Percentiles rank a stretch among this genome's conserved stretches.
phyloP scores from a whole-genome alignment of 2,113 vertebrate genomes.

The Anolis sagrei region DNA sequence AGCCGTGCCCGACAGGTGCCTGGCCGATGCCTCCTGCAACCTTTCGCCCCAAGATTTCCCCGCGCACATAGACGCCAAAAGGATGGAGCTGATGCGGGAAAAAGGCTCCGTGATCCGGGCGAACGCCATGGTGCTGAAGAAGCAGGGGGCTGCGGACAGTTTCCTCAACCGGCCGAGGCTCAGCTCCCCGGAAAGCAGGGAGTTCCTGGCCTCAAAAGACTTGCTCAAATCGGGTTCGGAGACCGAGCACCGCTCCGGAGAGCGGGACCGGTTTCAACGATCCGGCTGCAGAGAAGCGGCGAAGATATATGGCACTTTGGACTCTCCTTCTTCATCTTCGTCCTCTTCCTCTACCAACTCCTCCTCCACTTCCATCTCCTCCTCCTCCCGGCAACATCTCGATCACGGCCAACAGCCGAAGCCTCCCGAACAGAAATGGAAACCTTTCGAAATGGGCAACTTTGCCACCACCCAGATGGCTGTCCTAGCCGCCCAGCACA shows the following conservation, averaged over 20 bases:
- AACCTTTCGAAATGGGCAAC: constrained; percentile 89
- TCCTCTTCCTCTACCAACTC: constrained; percentile 29
- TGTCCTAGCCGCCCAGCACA: constrained; percentile 89
- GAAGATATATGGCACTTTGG: constrained; percentile 78
- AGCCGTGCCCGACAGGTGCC: constrained; percentile 77
- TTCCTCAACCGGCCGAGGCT: constrained; percentile 78
- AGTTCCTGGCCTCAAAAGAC: constrained; percentile 84
- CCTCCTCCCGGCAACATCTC: constrained; percentile 67
- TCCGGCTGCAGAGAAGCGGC: constrained; percentile 73
- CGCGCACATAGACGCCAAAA: constrained; percentile 78
- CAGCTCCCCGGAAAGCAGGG: constrained; percentile 83
- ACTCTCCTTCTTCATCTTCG: constrained; percentile 53
- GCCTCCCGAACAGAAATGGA: constrained; percentile 87
- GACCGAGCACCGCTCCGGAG: constrained; percentile 74
- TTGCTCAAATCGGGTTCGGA: constrained; percentile 80
- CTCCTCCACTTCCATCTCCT: neutral
- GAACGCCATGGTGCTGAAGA: constrained; percentile 82
- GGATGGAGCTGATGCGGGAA: constrained; percentile 81
- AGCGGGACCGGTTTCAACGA: constrained; percentile 74
- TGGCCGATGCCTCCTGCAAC: constrained; percentile 71
- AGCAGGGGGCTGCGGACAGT: constrained; percentile 75
- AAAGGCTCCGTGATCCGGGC: constrained; percentile 92
- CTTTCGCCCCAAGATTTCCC: constrained; percentile 77
- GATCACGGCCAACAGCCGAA: constrained; percentile 64
- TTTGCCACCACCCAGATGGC: constrained; percentile 94